These are phyloP conservation scores for Drosophila melanogaster DNA, from an alignment of 1,140 invertebrate species.

Conservation along the genomic window Release_6_plus_ISO1_MT NC_004354.4:7836501-7837000, in stretches of 20 bases:
- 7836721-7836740: no score
- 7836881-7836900: conserved; percentile 97
- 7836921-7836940: conserved; percentile 90
- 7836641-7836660: no score
- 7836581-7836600: background rate
- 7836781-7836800: conserved; percentile 92
- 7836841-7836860: conserved; percentile 96
- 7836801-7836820: conserved; percentile 98
- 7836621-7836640: no score
- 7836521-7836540: conserved; percentile 30
- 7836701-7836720: no score
- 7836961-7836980: no score
- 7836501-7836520: background rate
- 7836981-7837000: background rate
- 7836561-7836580: background rate
- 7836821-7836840: conserved; percentile 98
- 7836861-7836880: conserved; percentile 96
- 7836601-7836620: no score
- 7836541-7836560: conserved; percentile 8
- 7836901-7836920: conserved; percentile 93
- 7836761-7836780: background rate
- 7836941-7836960: background rate
- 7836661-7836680: no score
- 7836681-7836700: no score
- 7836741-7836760: no score